Evolutionary conservation across 2,797 vertebrate genomes (phyloP), one percentile per base, ranked within the genome.

Genomic region (Xiphophorus birchmanni): DNA sequence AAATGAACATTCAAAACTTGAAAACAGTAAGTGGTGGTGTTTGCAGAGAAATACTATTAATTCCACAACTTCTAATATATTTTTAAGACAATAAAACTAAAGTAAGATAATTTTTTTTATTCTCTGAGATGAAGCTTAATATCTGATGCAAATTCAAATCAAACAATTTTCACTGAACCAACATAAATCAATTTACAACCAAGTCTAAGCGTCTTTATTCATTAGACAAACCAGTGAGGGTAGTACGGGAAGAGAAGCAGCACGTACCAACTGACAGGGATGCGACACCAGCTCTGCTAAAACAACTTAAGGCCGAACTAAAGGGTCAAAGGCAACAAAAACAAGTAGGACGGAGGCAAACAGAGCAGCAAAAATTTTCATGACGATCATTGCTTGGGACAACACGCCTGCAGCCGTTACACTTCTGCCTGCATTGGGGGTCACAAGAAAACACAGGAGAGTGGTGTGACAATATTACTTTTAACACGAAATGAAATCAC

Each of bases 401-500:
- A 90, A 83, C 58, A 63, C 48, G 86, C 87, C 87, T 77, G 83
- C 77, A 86, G 89, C 63, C 0, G 79, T 87, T 78, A 75, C 83
- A 89, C 82, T 88, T 45, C 0, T 40, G 79, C 40, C 37, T 4
- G 40, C 15, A 77, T 12, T 2, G 74, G 77, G 76, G 84, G 83
- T 87, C 85, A 75, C 56, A 60, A 78, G 78, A 80, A 78, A 83
- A 86, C 83, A 82, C 6, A 13, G 15, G 44, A 74, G 63, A 71
- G 80, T 75, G 72, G 63, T 75, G 69, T 76, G 84, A 80, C 78
- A 86, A 84, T 86, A 79, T 88, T 80, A 79, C 78, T 90, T 87
- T 81, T 74, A 82, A 83, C 73, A 44, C 75, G 47, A 75, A 84
- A 81, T 45, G 75, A 79, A 88, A 90, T 75, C 63, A 81, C 85